A percentile compares a stretch with the other conserved stretches of the same genome.
These are phyloP conservation scores for Sebastes hubbsi DNA, from an alignment of 2,797 vertebrate species.

Conservation along the genomic window DNA sequence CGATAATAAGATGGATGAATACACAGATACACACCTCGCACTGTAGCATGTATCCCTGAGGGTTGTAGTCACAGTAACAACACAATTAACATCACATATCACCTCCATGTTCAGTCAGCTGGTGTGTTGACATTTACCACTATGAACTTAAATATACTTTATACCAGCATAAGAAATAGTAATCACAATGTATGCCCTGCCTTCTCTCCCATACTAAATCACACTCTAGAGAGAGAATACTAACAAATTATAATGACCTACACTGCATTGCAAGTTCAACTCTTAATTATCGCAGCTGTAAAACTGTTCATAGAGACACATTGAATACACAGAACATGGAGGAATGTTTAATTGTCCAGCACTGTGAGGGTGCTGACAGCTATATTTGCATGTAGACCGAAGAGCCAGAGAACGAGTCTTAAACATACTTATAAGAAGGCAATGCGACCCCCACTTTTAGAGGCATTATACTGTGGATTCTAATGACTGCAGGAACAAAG, in stretches of 20 bases:
- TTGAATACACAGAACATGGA: constrained; percentile 13
- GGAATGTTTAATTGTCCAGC: constrained; percentile 15
- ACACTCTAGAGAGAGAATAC: not conserved
- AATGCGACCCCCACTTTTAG: not conserved
- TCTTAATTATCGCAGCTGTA: constrained; percentile 19
- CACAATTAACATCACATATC: constrained; percentile 5
- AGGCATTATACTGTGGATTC: not conserved
- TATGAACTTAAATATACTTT: not conserved
- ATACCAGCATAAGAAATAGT: not conserved
- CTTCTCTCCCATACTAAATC: not conserved
- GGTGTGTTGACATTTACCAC: not conserved
- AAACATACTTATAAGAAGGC: not conserved
- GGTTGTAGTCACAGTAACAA: not conserved
- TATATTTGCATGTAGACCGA: not conserved
- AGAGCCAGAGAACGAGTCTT: constrained; percentile 6
- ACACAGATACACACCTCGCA: not conserved
- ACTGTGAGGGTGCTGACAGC: constrained; percentile 15
- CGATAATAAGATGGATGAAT: constrained; percentile 19
- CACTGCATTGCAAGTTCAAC: constrained; percentile 1
- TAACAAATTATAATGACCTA: constrained; percentile 1
- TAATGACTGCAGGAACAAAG: constrained; percentile 2
- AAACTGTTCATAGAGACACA: constrained; percentile 18
- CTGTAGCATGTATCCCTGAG: not conserved
- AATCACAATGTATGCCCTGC: not conserved
- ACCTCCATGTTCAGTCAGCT: constrained; percentile 2